phyloP scores from a whole-genome alignment of 2,797 vertebrate genomes.

The Danio choprae region DNA sequence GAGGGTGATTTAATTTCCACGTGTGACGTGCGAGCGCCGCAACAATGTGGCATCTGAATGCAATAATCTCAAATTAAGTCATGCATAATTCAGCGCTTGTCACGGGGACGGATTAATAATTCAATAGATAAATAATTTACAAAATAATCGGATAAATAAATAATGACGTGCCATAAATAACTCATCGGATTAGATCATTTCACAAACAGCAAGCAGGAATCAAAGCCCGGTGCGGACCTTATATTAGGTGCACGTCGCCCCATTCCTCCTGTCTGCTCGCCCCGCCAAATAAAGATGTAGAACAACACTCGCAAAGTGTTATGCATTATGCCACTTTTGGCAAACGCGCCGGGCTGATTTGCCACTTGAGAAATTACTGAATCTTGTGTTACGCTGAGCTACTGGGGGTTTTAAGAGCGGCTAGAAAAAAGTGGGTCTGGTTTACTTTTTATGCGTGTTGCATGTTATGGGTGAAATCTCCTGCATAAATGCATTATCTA shows the following conservation, averaged over 20 bases:
- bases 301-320: slow-evolving; percentile 26
- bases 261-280: neutral
- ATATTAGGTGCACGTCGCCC: neutral
- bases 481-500: slow-evolving; percentile 10
- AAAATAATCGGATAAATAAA: slow-evolving; percentile 99
- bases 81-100: slow-evolving; percentile 98
- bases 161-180: slow-evolving; percentile 98
- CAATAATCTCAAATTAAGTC: slow-evolving; percentile 99
- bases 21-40: slow-evolving; percentile 87
- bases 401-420: neutral
- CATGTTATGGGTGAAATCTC: slow-evolving; percentile 36
- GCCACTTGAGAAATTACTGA: slow-evolving; percentile 18
- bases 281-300: slow-evolving; percentile 24
- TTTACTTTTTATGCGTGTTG: neutral
- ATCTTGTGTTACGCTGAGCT: neutral
- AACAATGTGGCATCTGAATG: slow-evolving; percentile 95
- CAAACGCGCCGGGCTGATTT: neutral
- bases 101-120: slow-evolving; percentile 99
- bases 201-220: slow-evolving; percentile 85
- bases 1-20: slow-evolving; percentile 95
- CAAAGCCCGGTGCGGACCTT: slow-evolving; percentile 74
- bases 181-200: slow-evolving; percentile 95
- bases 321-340: slow-evolving; percentile 18
- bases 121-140: slow-evolving; percentile 99
- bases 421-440: neutral